Conservation (phyloP, 2,888 invertebrate genomes). For the Diabrotica balteata region DNA sequence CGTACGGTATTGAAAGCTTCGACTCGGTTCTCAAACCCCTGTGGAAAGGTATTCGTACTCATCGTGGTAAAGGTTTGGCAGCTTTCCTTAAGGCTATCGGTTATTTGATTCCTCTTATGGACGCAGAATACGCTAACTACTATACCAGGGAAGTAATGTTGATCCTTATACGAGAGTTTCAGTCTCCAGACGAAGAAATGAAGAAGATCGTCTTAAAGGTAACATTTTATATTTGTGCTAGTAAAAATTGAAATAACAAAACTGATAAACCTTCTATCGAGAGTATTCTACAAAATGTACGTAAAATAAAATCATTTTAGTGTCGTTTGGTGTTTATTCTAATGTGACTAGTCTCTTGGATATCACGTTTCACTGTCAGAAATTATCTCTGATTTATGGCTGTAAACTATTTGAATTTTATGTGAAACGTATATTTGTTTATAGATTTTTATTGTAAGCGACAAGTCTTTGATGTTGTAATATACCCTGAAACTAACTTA, state of each 20-base stretch:
- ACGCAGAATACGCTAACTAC: slow-evolving; percentile 99
- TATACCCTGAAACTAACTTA: too few relatives aligned
- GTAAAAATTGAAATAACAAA: neutral
- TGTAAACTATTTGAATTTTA: too few relatives aligned
- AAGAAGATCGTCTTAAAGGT: slow-evolving; percentile 98
- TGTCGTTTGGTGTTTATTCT: too few relatives aligned
- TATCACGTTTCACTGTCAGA: too few relatives aligned
- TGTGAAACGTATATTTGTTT: too few relatives aligned
- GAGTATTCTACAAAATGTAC: too few relatives aligned
- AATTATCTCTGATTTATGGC: too few relatives aligned
- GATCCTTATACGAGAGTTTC: slow-evolving; percentile 98
- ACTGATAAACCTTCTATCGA: too few relatives aligned
- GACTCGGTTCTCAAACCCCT: slow-evolving; percentile 98
- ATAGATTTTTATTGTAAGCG: too few relatives aligned
- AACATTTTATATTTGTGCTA: neutral
- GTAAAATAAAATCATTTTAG: too few relatives aligned
- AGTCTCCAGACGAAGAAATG: slow-evolving; percentile 99
- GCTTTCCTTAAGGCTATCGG: slow-evolving; percentile 99
- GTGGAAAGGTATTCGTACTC: slow-evolving; percentile 98
- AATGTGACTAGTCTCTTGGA: too few relatives aligned
- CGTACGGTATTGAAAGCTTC: slow-evolving; percentile 99
- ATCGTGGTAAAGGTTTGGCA: slow-evolving; percentile 91
- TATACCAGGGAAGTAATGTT: slow-evolving; percentile 99
- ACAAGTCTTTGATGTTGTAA: too few relatives aligned
- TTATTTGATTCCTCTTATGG: slow-evolving; percentile 99